These are phyloP conservation scores for Sminthopsis crassicaudata DNA, from an alignment of 2,113 vertebrate species.

Conservation along the genomic window DNA sequence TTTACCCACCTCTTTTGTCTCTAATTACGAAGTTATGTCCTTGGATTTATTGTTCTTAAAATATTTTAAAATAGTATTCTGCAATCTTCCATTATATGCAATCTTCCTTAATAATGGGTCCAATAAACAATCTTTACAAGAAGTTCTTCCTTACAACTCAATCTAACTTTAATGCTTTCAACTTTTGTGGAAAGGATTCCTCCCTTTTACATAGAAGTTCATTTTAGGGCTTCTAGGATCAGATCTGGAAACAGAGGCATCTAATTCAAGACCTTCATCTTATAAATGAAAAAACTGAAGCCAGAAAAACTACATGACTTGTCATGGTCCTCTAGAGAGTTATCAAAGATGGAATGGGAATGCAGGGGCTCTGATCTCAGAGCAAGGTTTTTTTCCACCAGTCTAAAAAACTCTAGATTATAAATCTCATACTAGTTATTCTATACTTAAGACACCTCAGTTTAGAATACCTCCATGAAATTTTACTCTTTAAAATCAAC, in stretches of 20 bases:
- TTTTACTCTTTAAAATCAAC: conserved; percentile 32
- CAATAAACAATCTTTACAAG: background rate
- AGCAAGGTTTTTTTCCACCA: background rate
- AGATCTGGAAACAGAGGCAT: background rate
- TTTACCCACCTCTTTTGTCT: background rate
- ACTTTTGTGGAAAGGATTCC: background rate
- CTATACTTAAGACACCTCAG: conserved; percentile 3
- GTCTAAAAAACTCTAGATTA: background rate
- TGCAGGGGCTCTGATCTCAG: too few species aligned
- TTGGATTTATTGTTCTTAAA: conserved; percentile 41
- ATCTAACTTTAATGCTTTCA: background rate
- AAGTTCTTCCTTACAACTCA: background rate
- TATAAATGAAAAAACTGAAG: background rate
- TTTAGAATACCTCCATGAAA: conserved; percentile 56
- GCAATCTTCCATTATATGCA: background rate
- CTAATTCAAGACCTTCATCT: background rate
- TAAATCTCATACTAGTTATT: background rate
- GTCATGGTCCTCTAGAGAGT: background rate
- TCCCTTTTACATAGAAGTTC: background rate
- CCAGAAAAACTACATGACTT: background rate
- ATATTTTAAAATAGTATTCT: conserved; percentile 47
- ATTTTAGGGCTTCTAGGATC: background rate
- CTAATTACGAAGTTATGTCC: background rate
- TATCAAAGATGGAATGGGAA: background rate
- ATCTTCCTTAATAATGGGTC: conserved; percentile 49